These are phyloP conservation scores for Miltochrista miniata DNA, from an alignment of 2,888 invertebrate genomes.

Conservation along the genomic window DNA sequence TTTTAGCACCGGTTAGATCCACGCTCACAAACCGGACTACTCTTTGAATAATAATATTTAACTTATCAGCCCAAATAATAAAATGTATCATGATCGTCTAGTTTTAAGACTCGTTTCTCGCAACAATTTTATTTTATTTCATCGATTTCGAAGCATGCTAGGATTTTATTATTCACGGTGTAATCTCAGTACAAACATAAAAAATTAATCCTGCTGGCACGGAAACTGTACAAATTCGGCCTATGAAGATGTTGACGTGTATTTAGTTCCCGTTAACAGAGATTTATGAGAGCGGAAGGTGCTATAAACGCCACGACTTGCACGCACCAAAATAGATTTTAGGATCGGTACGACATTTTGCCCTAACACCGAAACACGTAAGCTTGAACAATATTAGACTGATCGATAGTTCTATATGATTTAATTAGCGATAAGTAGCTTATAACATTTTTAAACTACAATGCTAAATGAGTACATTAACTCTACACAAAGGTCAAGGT, in stretches of 20 bases:
- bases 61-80: background rate
- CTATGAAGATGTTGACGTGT: slow-evolving; percentile 36
- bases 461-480: slow-evolving; percentile 14
- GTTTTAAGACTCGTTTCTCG: slow-evolving; percentile 4
- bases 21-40: slow-evolving; percentile 15
- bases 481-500: slow-evolving; percentile 35
- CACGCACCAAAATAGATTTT: slow-evolving; percentile 24
- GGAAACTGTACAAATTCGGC: slow-evolving; percentile 2
- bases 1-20: slow-evolving; percentile 7
- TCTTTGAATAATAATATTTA: slow-evolving; percentile 8
- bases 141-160: too few species aligned
- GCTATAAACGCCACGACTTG: slow-evolving; percentile 20
- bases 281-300: slow-evolving; percentile 37
- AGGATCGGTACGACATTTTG: slow-evolving; percentile 18
- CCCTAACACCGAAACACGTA: slow-evolving; percentile 6
- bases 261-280: slow-evolving; percentile 32
- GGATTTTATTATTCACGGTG: background rate
- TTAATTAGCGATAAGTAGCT: slow-evolving; percentile 36
- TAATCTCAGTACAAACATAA: slow-evolving; percentile 1
- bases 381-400: slow-evolving; percentile 8
- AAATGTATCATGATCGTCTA: background rate
- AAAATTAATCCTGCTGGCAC: slow-evolving; percentile 5
- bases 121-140: too few species aligned
- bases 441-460: slow-evolving; percentile 24
- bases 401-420: slow-evolving; percentile 26